Percentiles rank a stretch among this genome's conserved stretches.
Conservation (phyloP, 2,113 vertebrate species). For the Tachuris rubrigastra region DNA sequence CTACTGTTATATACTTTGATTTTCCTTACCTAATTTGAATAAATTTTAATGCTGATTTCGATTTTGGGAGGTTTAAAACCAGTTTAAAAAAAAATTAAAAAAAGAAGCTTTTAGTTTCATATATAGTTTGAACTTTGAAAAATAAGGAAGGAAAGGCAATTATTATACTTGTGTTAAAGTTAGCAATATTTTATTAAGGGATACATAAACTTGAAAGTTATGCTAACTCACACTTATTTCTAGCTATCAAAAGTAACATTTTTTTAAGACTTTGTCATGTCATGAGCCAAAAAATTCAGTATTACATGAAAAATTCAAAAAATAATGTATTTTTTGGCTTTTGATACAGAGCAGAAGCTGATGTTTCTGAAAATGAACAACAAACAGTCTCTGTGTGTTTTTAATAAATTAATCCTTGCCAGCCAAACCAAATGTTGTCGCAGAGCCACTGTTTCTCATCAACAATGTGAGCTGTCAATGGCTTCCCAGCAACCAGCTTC, state of each 20-base stretch:
- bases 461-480: background rate
- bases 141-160: background rate
- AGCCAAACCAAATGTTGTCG: constrained; percentile 19
- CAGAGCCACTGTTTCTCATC: constrained; percentile 55
- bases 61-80: background rate
- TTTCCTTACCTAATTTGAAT: background rate
- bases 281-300: background rate
- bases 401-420: background rate
- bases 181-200: background rate
- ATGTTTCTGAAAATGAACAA: constrained; percentile 13
- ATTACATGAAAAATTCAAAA: constrained; percentile 18
- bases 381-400: constrained; percentile 23
- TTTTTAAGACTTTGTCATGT: background rate
- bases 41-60: background rate
- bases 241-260: background rate
- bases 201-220: background rate
- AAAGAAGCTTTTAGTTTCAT: background rate
- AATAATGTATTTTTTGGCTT: constrained; percentile 24
- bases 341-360: constrained; percentile 35
- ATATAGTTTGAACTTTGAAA: background rate
- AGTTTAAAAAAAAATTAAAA: background rate
- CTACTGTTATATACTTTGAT: background rate
- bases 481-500: constrained; percentile 29
- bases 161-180: background rate
- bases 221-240: background rate